These are phyloP conservation scores for Cyclopterus lumpus DNA, from an alignment of 2,797 vertebrate genomes.

Conservation along the genomic window DNA sequence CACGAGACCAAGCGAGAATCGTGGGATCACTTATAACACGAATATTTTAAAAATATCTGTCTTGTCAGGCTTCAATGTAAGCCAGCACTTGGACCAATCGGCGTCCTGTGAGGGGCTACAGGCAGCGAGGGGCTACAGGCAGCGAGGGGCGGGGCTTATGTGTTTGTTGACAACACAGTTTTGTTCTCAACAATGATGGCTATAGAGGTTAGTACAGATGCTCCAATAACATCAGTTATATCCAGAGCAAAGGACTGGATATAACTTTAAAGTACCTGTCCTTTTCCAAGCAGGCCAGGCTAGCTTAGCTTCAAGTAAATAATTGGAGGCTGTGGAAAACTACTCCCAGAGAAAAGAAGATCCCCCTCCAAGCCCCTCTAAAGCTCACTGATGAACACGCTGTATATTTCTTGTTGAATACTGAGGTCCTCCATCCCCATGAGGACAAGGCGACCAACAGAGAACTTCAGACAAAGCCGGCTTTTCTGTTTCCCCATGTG, in stretches of 20 bases:
- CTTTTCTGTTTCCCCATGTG: not conserved
- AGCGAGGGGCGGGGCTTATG: not conserved
- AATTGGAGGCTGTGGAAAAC: not conserved
- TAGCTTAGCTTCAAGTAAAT: not conserved
- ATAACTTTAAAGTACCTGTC: not conserved
- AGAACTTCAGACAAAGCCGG: not conserved
- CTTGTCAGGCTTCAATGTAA: too few relatives aligned
- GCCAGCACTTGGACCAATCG: not conserved
- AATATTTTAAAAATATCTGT: too few relatives aligned
- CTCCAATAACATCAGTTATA: not conserved
- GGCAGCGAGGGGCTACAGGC: not conserved
- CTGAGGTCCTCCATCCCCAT: not conserved
- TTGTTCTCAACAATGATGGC: not conserved
- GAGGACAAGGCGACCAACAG: not conserved
- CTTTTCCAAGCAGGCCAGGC: not conserved
- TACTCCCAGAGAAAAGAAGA: not conserved
- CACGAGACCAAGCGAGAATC: not conserved
- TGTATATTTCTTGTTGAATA: not conserved
- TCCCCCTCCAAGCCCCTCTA: not conserved
- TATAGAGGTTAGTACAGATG: not conserved
- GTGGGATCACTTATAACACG: too few relatives aligned
- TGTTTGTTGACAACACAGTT: not conserved
- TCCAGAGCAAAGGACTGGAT: too few relatives aligned
- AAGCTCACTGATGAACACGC: not conserved
- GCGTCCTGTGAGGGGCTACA: not conserved